Evolutionary conservation across 2,888 invertebrate genomes (phyloP).

Genomic region (Atrina japonica): DNA sequence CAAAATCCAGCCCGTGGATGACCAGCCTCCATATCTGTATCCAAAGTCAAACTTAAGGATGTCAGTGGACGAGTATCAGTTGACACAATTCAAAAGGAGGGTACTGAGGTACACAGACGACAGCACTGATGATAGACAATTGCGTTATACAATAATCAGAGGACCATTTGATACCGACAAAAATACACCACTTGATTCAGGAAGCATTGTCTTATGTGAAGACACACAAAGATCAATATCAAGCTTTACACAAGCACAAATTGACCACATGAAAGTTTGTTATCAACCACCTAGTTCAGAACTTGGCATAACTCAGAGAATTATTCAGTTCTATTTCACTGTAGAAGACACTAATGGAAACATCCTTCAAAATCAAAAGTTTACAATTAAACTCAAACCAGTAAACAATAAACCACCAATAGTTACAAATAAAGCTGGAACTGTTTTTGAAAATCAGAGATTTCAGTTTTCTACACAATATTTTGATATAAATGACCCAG

Average conservation of each 20-base stretch:
- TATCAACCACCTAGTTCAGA: slow-evolving; percentile 77
- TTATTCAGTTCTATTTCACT: slow-evolving; percentile 77
- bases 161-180: slow-evolving; percentile 75
- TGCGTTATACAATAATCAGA: slow-evolving; percentile 68
- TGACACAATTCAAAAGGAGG: slow-evolving; percentile 72
- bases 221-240: slow-evolving; percentile 62
- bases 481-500: slow-evolving; percentile 76
- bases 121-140: slow-evolving; percentile 71
- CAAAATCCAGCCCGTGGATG: slow-evolving; percentile 78
- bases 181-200: slow-evolving; percentile 71
- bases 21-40: slow-evolving; percentile 75
- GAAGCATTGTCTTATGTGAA: slow-evolving; percentile 74
- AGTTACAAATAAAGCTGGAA: slow-evolving; percentile 72
- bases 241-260: slow-evolving; percentile 77
- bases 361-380: slow-evolving; percentile 71
- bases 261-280: slow-evolving; percentile 80
- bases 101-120: slow-evolving; percentile 74
- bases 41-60: slow-evolving; percentile 72
- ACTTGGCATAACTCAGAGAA: slow-evolving; percentile 76
- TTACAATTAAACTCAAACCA: slow-evolving; percentile 76
- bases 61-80: slow-evolving; percentile 75
- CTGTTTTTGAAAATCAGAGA: slow-evolving; percentile 73
- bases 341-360: slow-evolving; percentile 79
- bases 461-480: slow-evolving; percentile 70
- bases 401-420: slow-evolving; percentile 79